Percentiles rank a stretch among this genome's conserved stretches.
phyloP scores from a whole-genome alignment of 2,888 invertebrate genomes.

The Xanthia icteritia region DNA sequence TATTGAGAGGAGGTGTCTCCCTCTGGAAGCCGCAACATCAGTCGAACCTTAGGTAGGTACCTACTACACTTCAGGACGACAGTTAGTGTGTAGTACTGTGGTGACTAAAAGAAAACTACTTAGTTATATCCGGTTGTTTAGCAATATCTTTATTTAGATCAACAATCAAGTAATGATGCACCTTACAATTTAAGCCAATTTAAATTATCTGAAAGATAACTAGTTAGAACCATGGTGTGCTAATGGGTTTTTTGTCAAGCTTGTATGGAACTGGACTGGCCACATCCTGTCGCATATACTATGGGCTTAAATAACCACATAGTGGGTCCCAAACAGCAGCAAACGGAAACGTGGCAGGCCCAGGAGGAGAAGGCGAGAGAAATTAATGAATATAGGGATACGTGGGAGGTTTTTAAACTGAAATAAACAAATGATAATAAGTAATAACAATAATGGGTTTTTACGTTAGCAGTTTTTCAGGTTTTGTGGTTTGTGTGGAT shows the following conservation, averaged over 20 bases:
- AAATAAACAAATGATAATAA: too few relatives aligned
- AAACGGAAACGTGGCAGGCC: not conserved
- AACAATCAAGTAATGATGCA: slow-evolving; percentile 3
- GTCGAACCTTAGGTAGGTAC: too few relatives aligned
- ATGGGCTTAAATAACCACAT: not conserved
- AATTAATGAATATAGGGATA: too few relatives aligned
- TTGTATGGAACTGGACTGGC: not conserved
- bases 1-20: not conserved
- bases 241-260: not conserved
- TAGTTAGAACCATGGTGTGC: not conserved
- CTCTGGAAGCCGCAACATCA: not conserved
- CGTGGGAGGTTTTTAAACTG: too few relatives aligned
- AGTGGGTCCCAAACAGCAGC: not conserved
- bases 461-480: too few relatives aligned
- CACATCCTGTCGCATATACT: not conserved
- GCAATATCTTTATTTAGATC: slow-evolving; percentile 1
- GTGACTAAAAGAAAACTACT: slow-evolving; percentile 1
- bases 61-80: too few relatives aligned
- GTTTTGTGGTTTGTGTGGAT: not conserved
- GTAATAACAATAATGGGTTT: too few relatives aligned
- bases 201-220: slow-evolving; percentile 25
- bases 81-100: not conserved
- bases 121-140: slow-evolving; percentile 8
- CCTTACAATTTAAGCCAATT: slow-evolving; percentile 15
- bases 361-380: not conserved